Evolutionary conservation across 2,113 vertebrate species (phyloP), one percentile per base, ranked within the genome.

Genomic region (Petaurus breviceps): DNA sequence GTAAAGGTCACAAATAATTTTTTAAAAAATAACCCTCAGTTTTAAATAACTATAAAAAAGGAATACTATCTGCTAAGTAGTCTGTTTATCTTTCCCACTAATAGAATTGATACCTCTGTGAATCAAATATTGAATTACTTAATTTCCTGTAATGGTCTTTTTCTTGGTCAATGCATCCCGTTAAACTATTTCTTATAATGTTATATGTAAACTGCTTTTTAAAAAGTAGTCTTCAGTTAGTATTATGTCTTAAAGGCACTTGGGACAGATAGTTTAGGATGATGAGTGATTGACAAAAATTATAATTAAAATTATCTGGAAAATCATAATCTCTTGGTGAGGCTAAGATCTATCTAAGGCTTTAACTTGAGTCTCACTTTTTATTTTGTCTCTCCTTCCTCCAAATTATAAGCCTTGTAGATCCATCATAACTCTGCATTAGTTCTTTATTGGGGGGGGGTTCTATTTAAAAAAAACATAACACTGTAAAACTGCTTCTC

Each of bases 321-420:
- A 95, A 95, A 84, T 93, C 93, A 92, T 93, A 92, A 77, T 1
- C 91, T n/a, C 90, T 91, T 89, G 96, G 61, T 96, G n/a, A 90
- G 91, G 94, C 93, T 90, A n/a, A 94, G 46, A 97, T 92, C 91
- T 92, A 49, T 93, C 53, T 93, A 55, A 51, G 37, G 77, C 92
- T 52, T 8, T 14, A 90, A 95, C n/a, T 90, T 94, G 37, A 51
- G 4, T 26, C 93, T 97, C 46, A 90, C 46, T 94, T 53, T 94
- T 53, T 77, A 51, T 90, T 90, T 96, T 90, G 43, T 91, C 54
- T 68, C 43, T 54, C 95, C 90, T 94, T 46, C 95, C 43, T 9
- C 93, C 37, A 94, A 95, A 55, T 68, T 37, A 37, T 6, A 68
- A 68, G 31, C 31, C 61, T 68, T 68, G 31, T 37, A 68, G 12